These are phyloP conservation scores for Thripadectes ignobilis DNA, from an alignment of 2,797 vertebrate genomes.

Conservation along the genomic window DNA sequence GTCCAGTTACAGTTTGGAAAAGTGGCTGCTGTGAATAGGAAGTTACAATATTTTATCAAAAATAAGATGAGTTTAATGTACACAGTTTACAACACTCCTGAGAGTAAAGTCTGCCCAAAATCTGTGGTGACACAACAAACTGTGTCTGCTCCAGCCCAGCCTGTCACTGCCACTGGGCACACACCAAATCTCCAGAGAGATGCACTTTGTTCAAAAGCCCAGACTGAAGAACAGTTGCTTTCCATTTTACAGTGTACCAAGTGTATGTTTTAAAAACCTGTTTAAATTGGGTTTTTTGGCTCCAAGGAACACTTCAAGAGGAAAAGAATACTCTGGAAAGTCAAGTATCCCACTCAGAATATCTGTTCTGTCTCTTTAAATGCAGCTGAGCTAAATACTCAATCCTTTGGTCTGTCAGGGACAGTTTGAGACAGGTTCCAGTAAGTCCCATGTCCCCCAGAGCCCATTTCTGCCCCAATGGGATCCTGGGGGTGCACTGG, in stretches of 20 bases:
- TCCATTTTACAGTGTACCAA: neutral
- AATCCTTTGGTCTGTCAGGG: neutral
- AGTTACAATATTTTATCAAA: neutral
- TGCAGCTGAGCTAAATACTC: neutral
- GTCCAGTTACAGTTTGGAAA: neutral
- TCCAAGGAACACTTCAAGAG: neutral
- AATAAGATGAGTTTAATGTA: neutral
- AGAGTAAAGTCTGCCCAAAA: slow-evolving; percentile 8
- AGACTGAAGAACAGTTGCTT: neutral
- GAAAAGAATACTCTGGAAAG: neutral
- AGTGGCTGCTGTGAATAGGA: neutral
- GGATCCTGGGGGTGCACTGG: neutral
- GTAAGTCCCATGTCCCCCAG: neutral
- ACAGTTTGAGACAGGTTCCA: neutral
- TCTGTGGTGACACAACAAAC: neutral
- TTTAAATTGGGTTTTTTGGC: neutral
- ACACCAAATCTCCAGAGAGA: neutral
- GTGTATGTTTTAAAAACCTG: neutral
- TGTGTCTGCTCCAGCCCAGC: neutral
- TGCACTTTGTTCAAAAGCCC: neutral
- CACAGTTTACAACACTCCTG: neutral
- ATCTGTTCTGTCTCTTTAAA: neutral
- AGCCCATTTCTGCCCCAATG: neutral
- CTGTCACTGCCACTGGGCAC: neutral
- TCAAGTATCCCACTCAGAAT: neutral